Base-by-base conservation (phyloP, 2,113 vertebrate genomes). In the Tachycineta bicolor region DNA sequence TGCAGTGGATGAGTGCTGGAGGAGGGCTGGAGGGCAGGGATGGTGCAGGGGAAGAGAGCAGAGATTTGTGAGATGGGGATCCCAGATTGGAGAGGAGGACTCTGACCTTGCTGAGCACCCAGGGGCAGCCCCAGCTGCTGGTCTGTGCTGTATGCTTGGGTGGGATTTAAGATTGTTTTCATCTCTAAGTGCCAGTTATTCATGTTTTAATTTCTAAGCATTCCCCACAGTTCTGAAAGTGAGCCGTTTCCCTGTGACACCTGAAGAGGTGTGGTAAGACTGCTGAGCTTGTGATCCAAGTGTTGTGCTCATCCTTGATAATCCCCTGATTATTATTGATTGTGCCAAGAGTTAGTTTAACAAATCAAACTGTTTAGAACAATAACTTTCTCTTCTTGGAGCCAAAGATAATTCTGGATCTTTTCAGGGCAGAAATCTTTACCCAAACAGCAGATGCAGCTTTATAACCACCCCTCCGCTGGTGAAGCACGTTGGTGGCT, bases 1-100 rank as follows among this genome's bases (percentile, higher is more conserved):
- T 97, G 96, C 97, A 98, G 98, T 97, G 98, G 98, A 98, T 99
- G 99, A 99, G 97, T 98, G 98, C 99, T 99, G 98, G 98, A 98
- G 97, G 96, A 97, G 97, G 98, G 97, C 79, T 93, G 92, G 94
- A 96, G 95, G 97, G 96, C 96, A 94, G 97, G 97, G 98, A 97
- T 98, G 98, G 97, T 93, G 97, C 97, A 96, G 97, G 96, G 96
- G 96, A 82, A 89, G 98, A 96, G 94, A 97, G 97, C 95, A 87
- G 98, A 98, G 99, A 99, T 99, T 99, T 99, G 98, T 99, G 97
- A 98, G 98, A 94, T 98, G 96, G 98, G 98, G 97, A 98, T 98
- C 99, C 98, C 97, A 92, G 99, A 98, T 98, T 96, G 92, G 98
- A 97, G 98, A 98, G 95, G 97, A 96, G 97, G 97, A 97, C 98